Evolutionary conservation across 2,888 invertebrate genomes (phyloP), one percentile per base, ranked within the genome.

Genomic region (Eupeodes luniger): DNA sequence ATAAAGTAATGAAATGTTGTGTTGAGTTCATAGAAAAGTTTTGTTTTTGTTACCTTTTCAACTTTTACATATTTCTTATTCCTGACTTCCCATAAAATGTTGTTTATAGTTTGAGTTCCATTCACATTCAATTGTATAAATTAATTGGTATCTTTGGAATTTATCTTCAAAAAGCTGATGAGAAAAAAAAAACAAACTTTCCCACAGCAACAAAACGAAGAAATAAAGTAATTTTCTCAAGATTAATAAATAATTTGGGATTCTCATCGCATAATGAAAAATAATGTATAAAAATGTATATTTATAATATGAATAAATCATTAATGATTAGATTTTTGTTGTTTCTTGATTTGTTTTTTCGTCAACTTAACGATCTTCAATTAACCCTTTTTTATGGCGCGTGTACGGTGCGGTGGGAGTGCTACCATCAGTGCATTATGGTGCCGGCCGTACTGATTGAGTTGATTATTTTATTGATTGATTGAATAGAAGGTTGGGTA

Each of bases 161-260:
- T 59, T 9, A 40, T 5, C 40, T 40, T 40, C 40, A 40, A 7
- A 27, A 57, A 12, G 0, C 2, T 4, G 34, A 27, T 59, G 14
- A 34, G 57, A 59, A 27, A 34, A 59, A n/a, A n/a, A 59, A 47
- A 47, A 44, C 3, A 64, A 69, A 12, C 14, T 53, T 53, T 69
- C 40, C 53, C 53, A 53, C 36, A 69, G 40, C 11, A 69, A 53
- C 27, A 27, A 27, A 27, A 27, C 27, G 27, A 27, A 27, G 27
- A 66, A 66, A 16, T 4, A 53, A 53, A 59, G 27, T 59, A 59
- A 59, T 69, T 69, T 53, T 53, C 36, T 53, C 53, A 53, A 53
- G 40, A 69, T 51, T 69, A 69, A 69, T 69, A 69, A 69, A 55
- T 69, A 53, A 69, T 69, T 53, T 69, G 12, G 53, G n/a, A 69